phyloP scores from a whole-genome alignment of 2,797 vertebrate genomes.

The Nannoperca obscura region DNA sequence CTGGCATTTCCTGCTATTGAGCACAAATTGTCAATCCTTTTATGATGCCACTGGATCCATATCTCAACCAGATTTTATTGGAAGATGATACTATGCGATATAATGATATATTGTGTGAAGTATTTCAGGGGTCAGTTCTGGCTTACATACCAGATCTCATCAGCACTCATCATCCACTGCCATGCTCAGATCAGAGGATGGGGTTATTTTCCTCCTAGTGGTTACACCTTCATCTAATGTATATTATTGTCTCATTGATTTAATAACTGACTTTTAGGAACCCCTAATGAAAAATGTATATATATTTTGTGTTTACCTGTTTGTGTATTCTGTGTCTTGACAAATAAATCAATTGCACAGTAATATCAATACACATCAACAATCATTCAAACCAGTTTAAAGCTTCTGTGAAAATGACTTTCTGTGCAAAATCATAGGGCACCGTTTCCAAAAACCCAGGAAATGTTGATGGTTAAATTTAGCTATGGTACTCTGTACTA shows the following conservation, averaged over 20 bases:
- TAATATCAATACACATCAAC: not conserved
- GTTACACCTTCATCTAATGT: not conserved
- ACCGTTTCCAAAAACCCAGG: constrained; percentile 50
- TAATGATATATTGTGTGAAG: no score
- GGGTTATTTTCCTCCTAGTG: not conserved
- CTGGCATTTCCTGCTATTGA: not conserved
- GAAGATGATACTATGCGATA: no score
- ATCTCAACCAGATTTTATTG: not conserved
- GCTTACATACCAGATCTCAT: no score
- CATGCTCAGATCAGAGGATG: not conserved
- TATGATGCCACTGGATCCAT: no score
- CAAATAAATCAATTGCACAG: not conserved
- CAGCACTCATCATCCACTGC: not conserved
- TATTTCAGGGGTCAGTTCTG: not conserved
- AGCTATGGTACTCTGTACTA: constrained; percentile 52
- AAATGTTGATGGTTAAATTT: constrained; percentile 70
- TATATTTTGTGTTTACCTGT: not conserved
- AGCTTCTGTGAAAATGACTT: not conserved
- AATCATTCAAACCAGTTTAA: constrained; percentile 7
- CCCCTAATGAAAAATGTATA: not conserved
- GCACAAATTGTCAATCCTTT: no score
- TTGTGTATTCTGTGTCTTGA: not conserved
- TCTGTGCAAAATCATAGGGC: constrained; percentile 18
- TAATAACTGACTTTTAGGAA: not conserved
- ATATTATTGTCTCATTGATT: not conserved